Evolutionary conservation across 2,888 invertebrate species (phyloP), one percentile per base, ranked within the genome.

Genomic region (Oxycera nigricornis): DNA sequence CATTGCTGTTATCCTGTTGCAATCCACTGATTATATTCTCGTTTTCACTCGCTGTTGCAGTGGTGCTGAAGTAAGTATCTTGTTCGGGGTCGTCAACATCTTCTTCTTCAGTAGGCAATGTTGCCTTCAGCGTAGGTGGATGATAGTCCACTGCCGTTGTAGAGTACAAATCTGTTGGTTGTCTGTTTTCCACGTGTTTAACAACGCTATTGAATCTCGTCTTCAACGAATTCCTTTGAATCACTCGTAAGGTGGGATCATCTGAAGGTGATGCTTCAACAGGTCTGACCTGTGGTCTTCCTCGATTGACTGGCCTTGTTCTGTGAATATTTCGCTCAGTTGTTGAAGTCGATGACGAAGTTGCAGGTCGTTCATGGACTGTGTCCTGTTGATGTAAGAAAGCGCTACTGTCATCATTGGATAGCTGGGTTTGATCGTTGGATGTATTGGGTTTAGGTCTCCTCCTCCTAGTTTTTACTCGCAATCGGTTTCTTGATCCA

Each of bases 371-470:
- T 22, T 70, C 52, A 9, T 24, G 30, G 14, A 22, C 35, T 4
- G 17, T 30, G 1, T 52, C 35, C 4, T 52, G 31, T n/a, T 22
- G n/a, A 2, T 50, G 1, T 3, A 1, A 1, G 28, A 20, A 11
- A 2, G 22, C 1, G 31, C 20, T 30, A n/a, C 17, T 41, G n/a
- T 52, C 55, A 6, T 73, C 70, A 7, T 50, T 52, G 59, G 52
- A 11, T 39, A 28, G 7, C 26, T 67, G 68, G n/a, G 68, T 59
- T 14, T 46, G 14, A n/a, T 39, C 46, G 11, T 22, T 28, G 7
- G 74, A 24, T n/a, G 75, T 52, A 9, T 46, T 67, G 26, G 75
- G 52, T 31, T 46, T 73, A 1, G 73, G 72, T 24, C 65, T 39
- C 20, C 73, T 75, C n/a, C 62, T 61, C 11, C 61, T 11, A 11